phyloP scores from a whole-genome alignment of 2,113 vertebrate species.

The Oriolus oriolus region DNA sequence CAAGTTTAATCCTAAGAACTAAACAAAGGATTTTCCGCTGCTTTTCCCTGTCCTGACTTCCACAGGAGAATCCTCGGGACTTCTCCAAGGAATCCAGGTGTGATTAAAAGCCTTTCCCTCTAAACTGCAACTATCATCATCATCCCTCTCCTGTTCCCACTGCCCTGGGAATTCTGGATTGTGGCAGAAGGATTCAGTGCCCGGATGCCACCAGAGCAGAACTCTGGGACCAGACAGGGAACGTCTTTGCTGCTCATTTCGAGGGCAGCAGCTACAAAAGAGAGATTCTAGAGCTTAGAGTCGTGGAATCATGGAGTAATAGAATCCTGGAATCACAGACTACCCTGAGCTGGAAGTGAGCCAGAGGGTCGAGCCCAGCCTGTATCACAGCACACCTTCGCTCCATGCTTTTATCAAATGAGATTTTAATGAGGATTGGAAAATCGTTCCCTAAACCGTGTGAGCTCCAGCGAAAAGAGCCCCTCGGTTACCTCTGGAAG shows the following conservation, averaged over 20 bases:
- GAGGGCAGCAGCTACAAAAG: neutral
- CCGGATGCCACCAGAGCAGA: neutral
- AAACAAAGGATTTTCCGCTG: neutral
- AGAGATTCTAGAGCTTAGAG: neutral
- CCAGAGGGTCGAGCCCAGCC: neutral
- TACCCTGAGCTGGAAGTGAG: neutral
- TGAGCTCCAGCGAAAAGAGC: neutral
- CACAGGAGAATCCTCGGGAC: neutral
- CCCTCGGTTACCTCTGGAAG: fast-evolving
- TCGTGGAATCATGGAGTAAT: neutral
- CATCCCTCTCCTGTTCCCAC: neutral
- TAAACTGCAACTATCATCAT: neutral
- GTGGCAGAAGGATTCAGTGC: neutral
- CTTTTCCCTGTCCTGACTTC: neutral
- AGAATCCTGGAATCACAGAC: neutral
- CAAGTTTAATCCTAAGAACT: neutral
- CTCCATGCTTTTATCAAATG: fast-evolving
- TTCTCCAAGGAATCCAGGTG: neutral
- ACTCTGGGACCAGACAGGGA: neutral
- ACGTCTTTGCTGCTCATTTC: neutral
- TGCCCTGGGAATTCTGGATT: neutral
- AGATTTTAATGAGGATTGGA: neutral
- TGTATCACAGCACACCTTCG: fast-evolving
- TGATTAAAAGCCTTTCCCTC: neutral
- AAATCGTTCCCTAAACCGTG: neutral